Evolutionary conservation across 2,797 vertebrate species (phyloP).

Genomic region (Alcedo atthis): DNA sequence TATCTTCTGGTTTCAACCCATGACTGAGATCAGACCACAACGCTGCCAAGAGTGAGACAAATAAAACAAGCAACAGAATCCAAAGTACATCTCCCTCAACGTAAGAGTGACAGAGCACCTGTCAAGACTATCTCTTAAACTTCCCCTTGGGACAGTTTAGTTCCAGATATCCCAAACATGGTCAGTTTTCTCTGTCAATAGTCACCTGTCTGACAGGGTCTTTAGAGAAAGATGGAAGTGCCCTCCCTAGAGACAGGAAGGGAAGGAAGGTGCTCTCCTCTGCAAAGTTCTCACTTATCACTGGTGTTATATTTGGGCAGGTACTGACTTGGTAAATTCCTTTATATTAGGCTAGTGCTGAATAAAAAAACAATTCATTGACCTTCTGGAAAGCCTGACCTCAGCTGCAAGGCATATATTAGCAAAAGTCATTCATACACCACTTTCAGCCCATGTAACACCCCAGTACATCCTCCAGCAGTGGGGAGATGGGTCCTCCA

Average conservation of each 20-base stretch:
- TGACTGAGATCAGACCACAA: slow-evolving; percentile 21
- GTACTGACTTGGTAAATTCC: neutral
- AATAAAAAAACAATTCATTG: neutral
- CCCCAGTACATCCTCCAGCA: neutral
- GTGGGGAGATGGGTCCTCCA: neutral
- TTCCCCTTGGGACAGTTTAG: neutral
- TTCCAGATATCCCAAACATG: neutral
- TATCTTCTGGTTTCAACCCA: slow-evolving; percentile 16
- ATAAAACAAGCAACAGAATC: neutral
- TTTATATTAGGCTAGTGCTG: neutral
- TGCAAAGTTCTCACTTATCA: neutral
- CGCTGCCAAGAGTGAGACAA: neutral
- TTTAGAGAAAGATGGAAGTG: neutral
- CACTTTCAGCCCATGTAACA: rapidly evolving
- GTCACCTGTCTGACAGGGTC: neutral
- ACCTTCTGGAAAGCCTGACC: neutral
- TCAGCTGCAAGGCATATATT: neutral
- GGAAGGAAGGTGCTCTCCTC: neutral
- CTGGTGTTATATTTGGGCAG: neutral
- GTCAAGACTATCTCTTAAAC: slow-evolving; percentile 8
- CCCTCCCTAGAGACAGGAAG: neutral
- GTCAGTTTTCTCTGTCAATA: neutral
- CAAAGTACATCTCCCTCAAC: neutral
- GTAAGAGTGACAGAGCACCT: neutral
- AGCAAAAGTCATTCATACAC: neutral